Evolutionary conservation across 2,888 invertebrate genomes (phyloP), one percentile per base, ranked within the genome.

Genomic region (Coenonympha arcania): DNA sequence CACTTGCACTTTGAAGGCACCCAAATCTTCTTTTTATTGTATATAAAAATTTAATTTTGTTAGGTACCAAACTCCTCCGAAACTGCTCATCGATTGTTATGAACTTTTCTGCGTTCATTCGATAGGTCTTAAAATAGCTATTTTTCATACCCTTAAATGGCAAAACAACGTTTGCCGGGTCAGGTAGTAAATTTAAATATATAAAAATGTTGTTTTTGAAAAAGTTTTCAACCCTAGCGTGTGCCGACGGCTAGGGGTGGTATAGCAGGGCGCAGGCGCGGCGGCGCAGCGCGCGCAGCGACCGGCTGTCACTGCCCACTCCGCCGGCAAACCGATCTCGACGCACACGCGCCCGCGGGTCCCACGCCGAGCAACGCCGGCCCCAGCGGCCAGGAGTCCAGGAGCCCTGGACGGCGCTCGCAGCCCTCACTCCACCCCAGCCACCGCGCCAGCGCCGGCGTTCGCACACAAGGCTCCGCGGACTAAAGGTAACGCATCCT

Each of bases 371-470:
- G 79, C 79, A 78, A 81, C 83, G 80, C 84, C 83, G 83, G 85
- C 84, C 85, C 81, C 69, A 64, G 82, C 79, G 83, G 82, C 84
- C 79, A 71, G 82, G 76, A 81, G 82, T 81, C 80, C 79, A 71
- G 82, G 76, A 81, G 82, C 82, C 80, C 79, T 75, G 69, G 71
- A 70, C 66, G 79, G 79, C 76, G 79, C 80, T 72, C 78, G 78
- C 68, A 66, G 71, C 74, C 69, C 72, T 68, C 60, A 60, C 60
- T 61, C 71, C 75, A 62, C 72, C 62, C 68, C 72, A 69, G 65
- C 11, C 68, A 66, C 73, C 60, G 63, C 72, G 68, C 69, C 74
- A 70, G 73, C 69, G 73, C 82, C 84, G 80, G 80, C 81, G 81
- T 82, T 79, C 66, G 76, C 79, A 75, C 65, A 75, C 75, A 70